These are phyloP conservation scores for Drosophila pectinifera DNA, from an alignment of 1,140 invertebrate genomes.

Conservation along the genomic window DNA sequence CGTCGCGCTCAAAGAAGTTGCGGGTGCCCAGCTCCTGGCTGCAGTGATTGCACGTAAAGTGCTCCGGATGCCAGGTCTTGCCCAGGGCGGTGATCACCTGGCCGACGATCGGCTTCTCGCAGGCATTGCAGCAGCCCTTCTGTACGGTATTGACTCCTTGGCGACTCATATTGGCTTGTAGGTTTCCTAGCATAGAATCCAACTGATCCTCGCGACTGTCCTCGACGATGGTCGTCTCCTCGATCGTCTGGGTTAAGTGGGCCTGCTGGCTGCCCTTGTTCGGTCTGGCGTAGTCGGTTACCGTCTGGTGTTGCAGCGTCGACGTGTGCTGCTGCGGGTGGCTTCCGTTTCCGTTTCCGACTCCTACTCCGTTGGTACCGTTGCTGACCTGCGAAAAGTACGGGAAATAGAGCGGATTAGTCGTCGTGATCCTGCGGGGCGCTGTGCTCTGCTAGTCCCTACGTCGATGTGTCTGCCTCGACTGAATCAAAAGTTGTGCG, in stretches of 20 bases:
- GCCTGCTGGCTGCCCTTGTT: constrained; percentile 87
- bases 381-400: constrained; percentile 86
- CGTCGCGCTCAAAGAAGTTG: constrained; percentile 99
- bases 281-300: constrained; percentile 91
- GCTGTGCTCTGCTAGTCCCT: constrained; percentile 39
- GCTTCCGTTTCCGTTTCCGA: constrained; percentile 36
- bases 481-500: constrained; percentile 85
- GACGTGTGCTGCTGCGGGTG: constrained; percentile 55
- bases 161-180: constrained; percentile 96
- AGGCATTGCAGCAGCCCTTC: constrained; percentile 98
- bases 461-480: constrained; percentile 76
- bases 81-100: constrained; percentile 97
- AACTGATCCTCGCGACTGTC: constrained; percentile 88
- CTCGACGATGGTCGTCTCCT: constrained; percentile 81
- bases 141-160: constrained; percentile 99
- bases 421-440: constrained; percentile 1
- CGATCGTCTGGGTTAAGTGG: constrained; percentile 85
- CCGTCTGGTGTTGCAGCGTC: constrained; percentile 86
- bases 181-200: constrained; percentile 93
- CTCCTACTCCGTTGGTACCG: constrained; percentile 53
- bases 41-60: constrained; percentile 99
- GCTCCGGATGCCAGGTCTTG: constrained; percentile 99
- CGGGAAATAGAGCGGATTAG: neutral
- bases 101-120: constrained; percentile 98
- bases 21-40: constrained; percentile 97